Evolutionary conservation across 2,888 invertebrate species (phyloP), one percentile per base, ranked within the genome.

Genomic region (Aphrophora alni): DNA sequence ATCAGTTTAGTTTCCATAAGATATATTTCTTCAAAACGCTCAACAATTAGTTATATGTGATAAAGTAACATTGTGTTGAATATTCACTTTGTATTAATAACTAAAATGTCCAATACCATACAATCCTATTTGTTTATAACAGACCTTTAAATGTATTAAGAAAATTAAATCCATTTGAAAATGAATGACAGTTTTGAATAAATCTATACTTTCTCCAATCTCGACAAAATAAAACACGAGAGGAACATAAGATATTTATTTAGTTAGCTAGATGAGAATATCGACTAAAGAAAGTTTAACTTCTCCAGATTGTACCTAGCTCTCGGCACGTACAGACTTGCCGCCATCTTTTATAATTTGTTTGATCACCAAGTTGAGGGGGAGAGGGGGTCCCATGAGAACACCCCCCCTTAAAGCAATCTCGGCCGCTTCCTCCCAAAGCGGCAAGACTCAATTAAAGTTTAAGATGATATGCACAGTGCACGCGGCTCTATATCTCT

Each of bases 391-490:
- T 86, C 85, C 85, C 84, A 85, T 82, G 81, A 83, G 82, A 80
- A 80, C 80, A 77, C 44, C 74, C 71, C 78, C 76, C 81, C 83
- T 82, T 81, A 80, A 82, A 83, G 83, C 83, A 83, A 83, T 83
- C 83, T 83, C 82, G 71, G 80, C 81, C 78, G 69, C 80, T 74
- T 78, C 82, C 88, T 88, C 90, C 89, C 89, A 86, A 87, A 89
- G 89, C 90, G 89, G 89, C 89, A 88, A 89, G 91, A 91, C 92
- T 92, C 92, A 92, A 92, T 93, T 92, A 92, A 92, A 92, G 92
- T 92, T 92, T 90, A 91, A 91, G 91, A 91, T 90, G 91, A 90
- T 91, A 91, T 91, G 91, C 90, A 87, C 85, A 85, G 84, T 24
- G 76, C 74, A 38, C 81, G 74, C 73, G 44, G 73, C 75, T 14